Conservation (phyloP, 2,797 vertebrate genomes). For the Cyclura pinguis region DNA sequence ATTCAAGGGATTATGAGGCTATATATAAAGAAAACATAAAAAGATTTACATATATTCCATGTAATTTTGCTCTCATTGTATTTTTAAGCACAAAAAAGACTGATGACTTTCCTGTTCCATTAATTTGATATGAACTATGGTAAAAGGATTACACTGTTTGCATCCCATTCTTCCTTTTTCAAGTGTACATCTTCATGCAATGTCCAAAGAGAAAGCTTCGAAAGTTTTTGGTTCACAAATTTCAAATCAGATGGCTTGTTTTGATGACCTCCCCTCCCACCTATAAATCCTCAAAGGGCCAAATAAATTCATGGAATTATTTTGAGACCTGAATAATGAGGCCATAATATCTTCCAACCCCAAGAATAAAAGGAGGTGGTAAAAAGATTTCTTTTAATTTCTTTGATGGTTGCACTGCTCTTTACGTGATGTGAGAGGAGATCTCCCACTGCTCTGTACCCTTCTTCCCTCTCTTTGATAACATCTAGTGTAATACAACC, state of each 20-base stretch:
- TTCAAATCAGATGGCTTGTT: not conserved
- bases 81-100: not conserved
- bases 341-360: not conserved
- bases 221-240: not conserved
- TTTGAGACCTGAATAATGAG: not conserved
- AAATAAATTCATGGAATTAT: not conserved
- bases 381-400: not conserved
- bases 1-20: constrained; percentile 38
- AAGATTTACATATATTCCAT: constrained; percentile 54
- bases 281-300: not conserved
- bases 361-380: no score
- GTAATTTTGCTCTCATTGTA: constrained; percentile 19
- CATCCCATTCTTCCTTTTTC: constrained; percentile 3
- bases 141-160: constrained; percentile 1
- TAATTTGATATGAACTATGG: not conserved
- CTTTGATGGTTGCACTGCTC: not conserved
- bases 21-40: constrained; percentile 60
- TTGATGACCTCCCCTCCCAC: not conserved
- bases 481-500: not conserved
- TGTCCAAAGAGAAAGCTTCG: not conserved
- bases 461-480: not conserved
- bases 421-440: not conserved
- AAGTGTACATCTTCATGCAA: not conserved
- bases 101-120: constrained; percentile 22
- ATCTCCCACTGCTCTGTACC: not conserved